Base-by-base conservation (phyloP, 2,113 vertebrate species). In the Solea senegalensis region DNA sequence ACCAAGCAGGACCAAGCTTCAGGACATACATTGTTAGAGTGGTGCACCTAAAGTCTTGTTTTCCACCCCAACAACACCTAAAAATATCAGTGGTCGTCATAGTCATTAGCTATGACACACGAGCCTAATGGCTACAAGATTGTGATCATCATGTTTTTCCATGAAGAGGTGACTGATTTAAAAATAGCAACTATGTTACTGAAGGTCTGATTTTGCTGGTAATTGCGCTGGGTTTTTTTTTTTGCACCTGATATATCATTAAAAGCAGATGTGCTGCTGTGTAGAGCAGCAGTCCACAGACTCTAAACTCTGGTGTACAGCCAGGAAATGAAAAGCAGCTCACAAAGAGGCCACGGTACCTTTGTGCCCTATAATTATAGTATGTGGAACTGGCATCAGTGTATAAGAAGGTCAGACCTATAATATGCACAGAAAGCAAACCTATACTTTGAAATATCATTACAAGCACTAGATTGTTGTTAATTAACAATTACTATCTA, bases 311-410 rank as follows among this genome's bases (percentile, higher is more conserved):
- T 5, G 11, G 11, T 13, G 9, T 48, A 71, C 34, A 72, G 59
- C 44, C 73, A 72, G 67, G 66, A 75, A 75, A 87, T 53, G 41
- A 80, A 84, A 72, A 54, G 73, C 60, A 34, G 44, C 16, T 59
- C 14, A 13, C 40, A 61, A n/a, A 70, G 55, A 40, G 59, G 51
- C 44, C 52, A 34, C 11, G 27, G 12, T 50, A 40, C 46, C 55
- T 76, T 65, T 72, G 12, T 69, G 54, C 16, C 44, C 34, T 21
- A 0, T 73, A 71, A 85, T 81, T 76, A 81, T 21, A 74, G 39
- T 14, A 45, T 1, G 1, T 3, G 14, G 28, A 65, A 63, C 10
- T 48, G 46, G 39, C 49, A 65, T 51, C 39, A 1, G 15, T 34
- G n/a, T 21, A 43, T 59, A 15, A 49, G 72, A 67, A 54, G 60